These are phyloP conservation scores for Cataglyphis albicans DNA, from an alignment of 2,888 invertebrate species.

Conservation along the genomic window DNA sequence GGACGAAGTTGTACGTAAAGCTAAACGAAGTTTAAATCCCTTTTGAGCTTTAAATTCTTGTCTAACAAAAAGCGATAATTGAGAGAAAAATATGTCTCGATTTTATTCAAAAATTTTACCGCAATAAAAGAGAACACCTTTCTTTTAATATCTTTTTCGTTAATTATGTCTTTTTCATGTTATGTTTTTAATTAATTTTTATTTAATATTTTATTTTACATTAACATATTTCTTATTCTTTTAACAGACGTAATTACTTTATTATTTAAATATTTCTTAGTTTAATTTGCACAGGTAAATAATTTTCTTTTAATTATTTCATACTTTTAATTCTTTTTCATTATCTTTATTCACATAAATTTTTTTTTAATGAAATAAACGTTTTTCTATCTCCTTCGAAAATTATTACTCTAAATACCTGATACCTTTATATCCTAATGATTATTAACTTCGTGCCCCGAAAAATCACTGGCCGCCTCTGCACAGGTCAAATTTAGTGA, in stretches of 20 bases:
- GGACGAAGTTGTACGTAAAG: constrained; percentile 20
- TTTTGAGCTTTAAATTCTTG: constrained; percentile 20
- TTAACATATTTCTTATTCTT: background rate
- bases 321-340: background rate
- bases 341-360: background rate
- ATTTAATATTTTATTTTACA: background rate
- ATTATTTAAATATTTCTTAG: background rate
- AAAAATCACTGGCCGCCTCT: background rate
- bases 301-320: background rate
- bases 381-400: background rate
- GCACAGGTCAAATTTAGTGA: background rate
- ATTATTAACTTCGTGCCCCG: constrained; percentile 20
- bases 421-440: background rate
- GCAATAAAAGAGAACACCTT: background rate
- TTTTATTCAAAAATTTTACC: background rate
- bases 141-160: background rate
- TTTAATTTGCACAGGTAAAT: background rate
- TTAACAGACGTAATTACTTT: background rate
- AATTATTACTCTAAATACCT: background rate
- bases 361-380: background rate
- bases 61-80: background rate
- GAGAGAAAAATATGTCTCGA: background rate
- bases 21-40: constrained; percentile 2
- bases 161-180: background rate
- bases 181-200: background rate